These are phyloP conservation scores for Opisthocomus hoazin DNA, from an alignment of 2,113 vertebrate species.

Conservation along the genomic window DNA sequence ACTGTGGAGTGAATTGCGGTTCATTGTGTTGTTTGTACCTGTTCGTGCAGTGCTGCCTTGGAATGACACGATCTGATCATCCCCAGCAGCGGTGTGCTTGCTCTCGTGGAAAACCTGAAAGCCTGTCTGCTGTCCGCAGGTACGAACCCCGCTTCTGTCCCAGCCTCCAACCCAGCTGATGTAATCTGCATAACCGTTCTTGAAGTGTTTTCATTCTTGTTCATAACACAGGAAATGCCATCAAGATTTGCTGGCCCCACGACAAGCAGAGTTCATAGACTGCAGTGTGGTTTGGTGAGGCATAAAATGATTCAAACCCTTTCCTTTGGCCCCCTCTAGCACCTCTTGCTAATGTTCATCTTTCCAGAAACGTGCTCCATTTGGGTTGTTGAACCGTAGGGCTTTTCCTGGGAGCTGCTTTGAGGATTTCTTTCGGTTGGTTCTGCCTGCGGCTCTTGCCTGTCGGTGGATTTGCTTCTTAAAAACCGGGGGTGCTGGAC, in stretches of 20 bases:
- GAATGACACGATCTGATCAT: fast-evolving
- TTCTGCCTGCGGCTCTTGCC: neutral
- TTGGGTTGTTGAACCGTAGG: neutral
- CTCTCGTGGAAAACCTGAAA: neutral
- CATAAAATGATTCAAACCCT: neutral
- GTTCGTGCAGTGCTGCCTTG: neutral
- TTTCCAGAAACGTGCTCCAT: neutral
- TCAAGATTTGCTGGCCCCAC: neutral
- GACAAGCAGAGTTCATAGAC: neutral
- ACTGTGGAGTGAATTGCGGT: fast-evolving
- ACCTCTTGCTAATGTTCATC: neutral
- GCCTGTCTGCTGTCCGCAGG: neutral
- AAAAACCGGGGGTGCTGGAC: neutral
- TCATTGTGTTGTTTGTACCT: neutral
- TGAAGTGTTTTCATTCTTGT: neutral
- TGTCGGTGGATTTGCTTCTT: fast-evolving
- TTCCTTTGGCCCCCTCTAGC: neutral
- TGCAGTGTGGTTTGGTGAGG: neutral
- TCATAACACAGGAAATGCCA: neutral
- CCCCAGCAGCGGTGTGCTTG: neutral
- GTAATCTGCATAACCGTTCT: neutral
- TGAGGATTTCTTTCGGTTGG: neutral
- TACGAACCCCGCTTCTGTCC: neutral
- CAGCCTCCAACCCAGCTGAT: neutral
- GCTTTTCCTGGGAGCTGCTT: neutral